phyloP scores from a whole-genome alignment of 2,888 invertebrate genomes.

The Spisula solida region DNA sequence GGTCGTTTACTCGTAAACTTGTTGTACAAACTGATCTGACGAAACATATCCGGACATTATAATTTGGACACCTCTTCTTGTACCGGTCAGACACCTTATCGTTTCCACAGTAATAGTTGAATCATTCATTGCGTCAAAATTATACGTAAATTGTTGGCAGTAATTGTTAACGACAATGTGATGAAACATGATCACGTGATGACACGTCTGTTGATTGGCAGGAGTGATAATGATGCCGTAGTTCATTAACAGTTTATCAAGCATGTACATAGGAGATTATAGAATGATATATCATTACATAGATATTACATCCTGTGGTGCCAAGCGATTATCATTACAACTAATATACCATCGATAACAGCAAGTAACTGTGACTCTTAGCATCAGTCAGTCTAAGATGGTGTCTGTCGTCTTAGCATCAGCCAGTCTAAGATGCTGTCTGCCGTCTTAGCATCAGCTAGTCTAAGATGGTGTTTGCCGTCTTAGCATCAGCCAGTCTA shows the following conservation, averaged over 20 bases:
- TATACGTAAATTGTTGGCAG: slow-evolving; percentile 37
- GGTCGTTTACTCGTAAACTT: no score
- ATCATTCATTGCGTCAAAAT: slow-evolving; percentile 36
- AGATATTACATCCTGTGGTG: slow-evolving; percentile 12
- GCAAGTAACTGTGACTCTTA: background rate
- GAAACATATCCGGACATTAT: no score
- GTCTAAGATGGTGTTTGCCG: no score
- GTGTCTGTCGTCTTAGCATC: no score
- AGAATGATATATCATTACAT: background rate
- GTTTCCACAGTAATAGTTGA: background rate
- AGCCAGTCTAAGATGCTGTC: no score
- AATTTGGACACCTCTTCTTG: background rate
- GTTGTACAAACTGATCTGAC: no score
- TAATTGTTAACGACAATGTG: slow-evolving; percentile 51
- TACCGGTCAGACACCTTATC: background rate
- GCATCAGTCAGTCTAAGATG: no score
- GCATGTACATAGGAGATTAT: background rate
- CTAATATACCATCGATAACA: background rate
- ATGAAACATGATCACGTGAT: slow-evolving; percentile 42
- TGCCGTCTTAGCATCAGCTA: no score
- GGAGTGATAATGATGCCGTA: slow-evolving; percentile 42
- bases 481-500: no score
- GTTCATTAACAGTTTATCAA: slow-evolving; percentile 32
- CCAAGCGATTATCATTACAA: background rate
- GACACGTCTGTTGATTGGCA: slow-evolving; percentile 44